These are phyloP conservation scores for Diogma glabrata DNA, from an alignment of 2,888 invertebrate species.

Conservation along the genomic window DNA sequence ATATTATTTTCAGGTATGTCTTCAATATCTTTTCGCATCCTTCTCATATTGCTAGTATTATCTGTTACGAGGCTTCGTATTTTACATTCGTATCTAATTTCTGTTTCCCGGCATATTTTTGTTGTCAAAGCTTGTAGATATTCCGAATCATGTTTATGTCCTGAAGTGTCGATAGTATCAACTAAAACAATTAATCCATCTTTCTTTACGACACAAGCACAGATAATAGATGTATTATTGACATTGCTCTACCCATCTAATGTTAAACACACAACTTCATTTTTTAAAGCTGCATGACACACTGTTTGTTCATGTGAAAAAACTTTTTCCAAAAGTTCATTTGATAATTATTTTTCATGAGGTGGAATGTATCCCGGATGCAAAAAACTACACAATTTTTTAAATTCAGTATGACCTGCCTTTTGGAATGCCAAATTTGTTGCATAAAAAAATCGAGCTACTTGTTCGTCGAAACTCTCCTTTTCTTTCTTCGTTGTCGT, in stretches of 20 bases:
- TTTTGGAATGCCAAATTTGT: too few relatives aligned
- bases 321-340: background rate
- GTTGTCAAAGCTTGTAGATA: background rate
- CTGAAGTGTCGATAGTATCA: background rate
- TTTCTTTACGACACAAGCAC: background rate
- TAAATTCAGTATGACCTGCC: background rate
- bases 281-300: background rate
- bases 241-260: background rate
- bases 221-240: too few relatives aligned
- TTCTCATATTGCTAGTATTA: background rate
- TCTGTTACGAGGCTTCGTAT: background rate
- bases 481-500: background rate
- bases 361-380: background rate
- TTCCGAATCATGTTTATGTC: background rate
- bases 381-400: background rate
- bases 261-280: background rate
- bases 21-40: too few relatives aligned
- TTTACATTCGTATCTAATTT: background rate
- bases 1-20: too few relatives aligned
- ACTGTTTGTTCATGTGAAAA: background rate
- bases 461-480: background rate
- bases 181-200: background rate
- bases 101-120: background rate
- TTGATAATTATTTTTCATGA: background rate
- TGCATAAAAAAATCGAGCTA: background rate